phyloP scores from a whole-genome alignment of 1,140 invertebrate species.

The Dendrolimus kikuchii region DNA sequence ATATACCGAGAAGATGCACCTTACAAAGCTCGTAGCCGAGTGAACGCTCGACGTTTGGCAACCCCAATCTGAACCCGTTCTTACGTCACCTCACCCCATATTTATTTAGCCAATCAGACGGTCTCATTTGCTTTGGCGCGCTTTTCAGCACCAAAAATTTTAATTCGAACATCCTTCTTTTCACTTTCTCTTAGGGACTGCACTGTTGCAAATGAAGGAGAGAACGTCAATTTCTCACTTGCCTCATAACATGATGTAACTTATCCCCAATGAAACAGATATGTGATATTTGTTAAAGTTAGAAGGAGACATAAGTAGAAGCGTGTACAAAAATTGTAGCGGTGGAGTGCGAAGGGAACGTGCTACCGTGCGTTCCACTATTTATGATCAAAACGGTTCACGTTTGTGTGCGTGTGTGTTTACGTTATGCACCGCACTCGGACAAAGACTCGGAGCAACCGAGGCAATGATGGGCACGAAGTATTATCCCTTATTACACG shows the following conservation, averaged over 20 bases:
- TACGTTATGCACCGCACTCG: slow-evolving; percentile 60
- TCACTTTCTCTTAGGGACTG: slow-evolving; percentile 34
- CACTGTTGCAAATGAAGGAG: slow-evolving; percentile 33
- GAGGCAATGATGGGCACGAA: slow-evolving; percentile 69
- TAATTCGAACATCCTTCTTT: slow-evolving; percentile 28
- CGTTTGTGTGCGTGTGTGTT: slow-evolving; percentile 52
- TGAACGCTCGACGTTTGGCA: slow-evolving; percentile 60
- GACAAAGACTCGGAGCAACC: slow-evolving; percentile 40
- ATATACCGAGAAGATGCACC: slow-evolving; percentile 31
- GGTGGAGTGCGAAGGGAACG: slow-evolving; percentile 66
- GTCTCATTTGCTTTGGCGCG: slow-evolving; percentile 60
- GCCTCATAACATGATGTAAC: slow-evolving; percentile 60
- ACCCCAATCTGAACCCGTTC: slow-evolving; percentile 42
- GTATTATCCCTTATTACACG: slow-evolving; percentile 70
- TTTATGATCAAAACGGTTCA: slow-evolving; percentile 65
- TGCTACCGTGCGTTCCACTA: slow-evolving; percentile 70
- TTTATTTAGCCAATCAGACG: slow-evolving; percentile 31
- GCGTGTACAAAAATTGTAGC: slow-evolving; percentile 59
- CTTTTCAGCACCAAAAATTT: slow-evolving; percentile 45
- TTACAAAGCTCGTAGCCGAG: slow-evolving; percentile 45
- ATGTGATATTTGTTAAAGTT: slow-evolving; percentile 15
- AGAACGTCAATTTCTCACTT: slow-evolving; percentile 30
- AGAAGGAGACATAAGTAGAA: slow-evolving; percentile 30
- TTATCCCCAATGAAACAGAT: slow-evolving; percentile 37
- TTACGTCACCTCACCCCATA: slow-evolving; percentile 70